Base-by-base conservation (phyloP, 2,888 invertebrate genomes). In the Sphaeridia pumilis region DNA sequence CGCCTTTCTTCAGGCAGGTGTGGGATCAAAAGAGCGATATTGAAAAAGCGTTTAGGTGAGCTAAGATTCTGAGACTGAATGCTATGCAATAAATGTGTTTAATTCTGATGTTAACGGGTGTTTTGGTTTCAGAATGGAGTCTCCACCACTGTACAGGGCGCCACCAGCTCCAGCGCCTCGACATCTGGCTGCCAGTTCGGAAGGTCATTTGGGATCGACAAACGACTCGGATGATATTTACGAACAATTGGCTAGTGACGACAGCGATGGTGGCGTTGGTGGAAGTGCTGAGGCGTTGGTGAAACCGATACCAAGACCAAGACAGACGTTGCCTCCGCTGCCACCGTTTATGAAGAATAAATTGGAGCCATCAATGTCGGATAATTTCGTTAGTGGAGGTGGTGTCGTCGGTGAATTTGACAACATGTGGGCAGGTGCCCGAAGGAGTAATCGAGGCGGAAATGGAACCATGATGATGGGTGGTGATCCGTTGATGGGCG, bases 11-110 rank as follows among this genome's bases (percentile, higher is more conserved):
- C 75, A 89, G 90, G 70, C 90, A 90, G 71, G 92, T 89, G 22
- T 93, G 90, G 92, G 90, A 92, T 70, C 86, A 88, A 66, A 90
- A 92, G 67, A 88, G 87, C 26, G 90, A 92, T 74, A 92, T 93
- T 50, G 93, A 94, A 70, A 86, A 87, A 68, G 84, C 90, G 20
- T 87, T 87, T 71, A 83, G 89, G 58, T 58, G 52, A 52, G 38
- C n/a, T n/a, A n/a, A n/a, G n/a, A n/a, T n/a, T n/a, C n/a, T n/a
- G n/a, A n/a, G n/a, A n/a, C n/a, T n/a, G n/a, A n/a, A n/a, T n/a
- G n/a, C n/a, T n/a, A n/a, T n/a, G n/a, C n/a, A n/a, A n/a, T n/a
- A n/a, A n/a, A n/a, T n/a, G n/a, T n/a, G n/a, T n/a, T n/a, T n/a
- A n/a, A n/a, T n/a, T n/a, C n/a, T n/a, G n/a, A n/a, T n/a, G n/a